These are phyloP conservation scores for Sardina pilchardus DNA, from an alignment of 2,113 vertebrate species.

Conservation along the genomic window DNA sequence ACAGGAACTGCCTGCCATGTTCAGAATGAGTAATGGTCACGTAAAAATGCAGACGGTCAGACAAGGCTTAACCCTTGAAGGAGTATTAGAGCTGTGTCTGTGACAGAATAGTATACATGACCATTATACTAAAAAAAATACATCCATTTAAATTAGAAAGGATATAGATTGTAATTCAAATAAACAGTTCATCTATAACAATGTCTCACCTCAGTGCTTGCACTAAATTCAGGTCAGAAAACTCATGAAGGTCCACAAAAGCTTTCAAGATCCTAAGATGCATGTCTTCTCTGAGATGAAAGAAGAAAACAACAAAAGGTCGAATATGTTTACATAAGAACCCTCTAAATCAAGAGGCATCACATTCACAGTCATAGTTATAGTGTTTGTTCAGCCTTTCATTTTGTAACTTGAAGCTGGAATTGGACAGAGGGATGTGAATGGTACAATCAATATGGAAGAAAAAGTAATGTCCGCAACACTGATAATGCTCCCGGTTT, in stretches of 20 bases:
- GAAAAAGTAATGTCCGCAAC: too few species aligned
- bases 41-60: background rate
- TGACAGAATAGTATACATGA: background rate
- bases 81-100: too few species aligned
- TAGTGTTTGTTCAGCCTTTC: background rate
- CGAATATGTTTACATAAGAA: background rate
- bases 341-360: too few species aligned
- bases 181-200: too few species aligned
- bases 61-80: background rate
- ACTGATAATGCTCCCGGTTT: too few species aligned
- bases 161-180: too few species aligned
- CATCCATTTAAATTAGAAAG: background rate
- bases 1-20: constrained; percentile 84
- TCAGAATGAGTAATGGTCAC: background rate
- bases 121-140: background rate
- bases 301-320: constrained; percentile 5
- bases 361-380: background rate
- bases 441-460: background rate
- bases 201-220: constrained; percentile 87
- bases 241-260: constrained; percentile 89
- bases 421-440: too few species aligned
- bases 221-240: constrained; percentile 90
- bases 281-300: constrained; percentile 74
- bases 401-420: too few species aligned
- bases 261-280: constrained; percentile 86